Evolutionary conservation across 2,797 vertebrate species (phyloP).

Genomic region (Esox masquinongy): DNA sequence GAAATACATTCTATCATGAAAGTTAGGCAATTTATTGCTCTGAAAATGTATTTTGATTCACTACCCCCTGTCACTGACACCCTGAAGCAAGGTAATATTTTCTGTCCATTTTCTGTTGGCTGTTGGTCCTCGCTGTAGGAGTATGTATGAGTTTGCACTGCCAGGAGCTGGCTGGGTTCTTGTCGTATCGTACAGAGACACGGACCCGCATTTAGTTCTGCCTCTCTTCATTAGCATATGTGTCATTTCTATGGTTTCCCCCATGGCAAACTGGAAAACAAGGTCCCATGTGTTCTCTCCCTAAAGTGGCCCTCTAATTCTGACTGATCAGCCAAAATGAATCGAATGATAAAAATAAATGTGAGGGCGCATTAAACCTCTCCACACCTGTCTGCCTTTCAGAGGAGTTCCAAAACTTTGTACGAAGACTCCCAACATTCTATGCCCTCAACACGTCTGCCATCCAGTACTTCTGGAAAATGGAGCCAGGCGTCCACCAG

Average conservation of each 20-base stretch:
- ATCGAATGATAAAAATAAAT: background rate
- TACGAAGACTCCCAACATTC: constrained; percentile 89
- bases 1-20: constrained; percentile 40
- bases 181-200: constrained; percentile 33
- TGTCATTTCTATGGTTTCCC: constrained; percentile 43
- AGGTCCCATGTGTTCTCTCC: constrained; percentile 20
- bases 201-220: constrained; percentile 42
- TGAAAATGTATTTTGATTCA: constrained; percentile 42
- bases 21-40: constrained; percentile 48
- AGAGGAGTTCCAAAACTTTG: constrained; percentile 97
- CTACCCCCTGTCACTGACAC: constrained; percentile 3
- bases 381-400: constrained; percentile 44
- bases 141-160: constrained; percentile 11
- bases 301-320: constrained; percentile 35
- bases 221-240: constrained; percentile 43
- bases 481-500: constrained; percentile 86
- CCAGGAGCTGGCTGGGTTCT: constrained; percentile 31
- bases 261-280: constrained; percentile 13
- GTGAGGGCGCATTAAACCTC: background rate
- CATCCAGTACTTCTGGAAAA: constrained; percentile 94
- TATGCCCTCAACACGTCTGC: constrained; percentile 93
- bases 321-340: constrained; percentile 28
- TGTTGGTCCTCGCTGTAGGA: background rate
- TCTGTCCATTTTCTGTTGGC: constrained; percentile 12
- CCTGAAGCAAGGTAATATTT: constrained; percentile 23